A percentile compares a stretch with the other conserved stretches of the same genome.
Evolutionary conservation across 2,113 vertebrate species (phyloP).

Genomic region (Trogon surrucura): DNA sequence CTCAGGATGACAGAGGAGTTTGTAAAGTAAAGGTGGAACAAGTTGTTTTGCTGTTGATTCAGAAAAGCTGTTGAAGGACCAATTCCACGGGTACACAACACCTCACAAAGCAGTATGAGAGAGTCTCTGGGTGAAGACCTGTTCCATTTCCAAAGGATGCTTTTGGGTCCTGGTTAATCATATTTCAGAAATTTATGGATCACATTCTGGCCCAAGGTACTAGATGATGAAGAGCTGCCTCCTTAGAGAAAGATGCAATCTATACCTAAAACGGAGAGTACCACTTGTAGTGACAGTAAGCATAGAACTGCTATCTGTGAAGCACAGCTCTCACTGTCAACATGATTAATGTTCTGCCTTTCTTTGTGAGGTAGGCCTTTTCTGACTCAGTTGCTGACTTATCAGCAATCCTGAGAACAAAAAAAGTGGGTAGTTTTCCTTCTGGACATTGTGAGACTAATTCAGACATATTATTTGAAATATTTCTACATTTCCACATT

Average conservation of each 20-base stretch:
- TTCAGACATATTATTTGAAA: not conserved
- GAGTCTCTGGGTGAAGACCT: not conserved
- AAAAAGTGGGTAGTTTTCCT: not conserved
- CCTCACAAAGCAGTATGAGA: not conserved
- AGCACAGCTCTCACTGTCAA: constrained; percentile 11
- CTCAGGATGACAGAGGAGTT: not conserved
- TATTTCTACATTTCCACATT: not conserved
- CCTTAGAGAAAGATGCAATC: not conserved
- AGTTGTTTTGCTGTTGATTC: not conserved
- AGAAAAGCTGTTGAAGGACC: not conserved
- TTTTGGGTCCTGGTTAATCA: not conserved
- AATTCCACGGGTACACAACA: not conserved
- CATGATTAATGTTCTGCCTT: constrained; percentile 2
- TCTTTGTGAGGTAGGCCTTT: constrained; percentile 2
- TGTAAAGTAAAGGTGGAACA: not conserved
- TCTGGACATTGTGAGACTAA: not conserved
- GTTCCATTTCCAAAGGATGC: not conserved
- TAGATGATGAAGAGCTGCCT: not conserved
- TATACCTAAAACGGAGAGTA: not conserved
- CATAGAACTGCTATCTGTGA: not conserved
- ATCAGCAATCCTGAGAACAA: not conserved
- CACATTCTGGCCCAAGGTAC: not conserved
- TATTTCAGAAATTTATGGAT: not conserved
- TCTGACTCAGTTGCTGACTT: constrained; percentile 16
- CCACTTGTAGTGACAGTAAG: not conserved